These are phyloP conservation scores for Lobophora halterata DNA, from an alignment of 2,888 invertebrate genomes.

Conservation along the genomic window DNA sequence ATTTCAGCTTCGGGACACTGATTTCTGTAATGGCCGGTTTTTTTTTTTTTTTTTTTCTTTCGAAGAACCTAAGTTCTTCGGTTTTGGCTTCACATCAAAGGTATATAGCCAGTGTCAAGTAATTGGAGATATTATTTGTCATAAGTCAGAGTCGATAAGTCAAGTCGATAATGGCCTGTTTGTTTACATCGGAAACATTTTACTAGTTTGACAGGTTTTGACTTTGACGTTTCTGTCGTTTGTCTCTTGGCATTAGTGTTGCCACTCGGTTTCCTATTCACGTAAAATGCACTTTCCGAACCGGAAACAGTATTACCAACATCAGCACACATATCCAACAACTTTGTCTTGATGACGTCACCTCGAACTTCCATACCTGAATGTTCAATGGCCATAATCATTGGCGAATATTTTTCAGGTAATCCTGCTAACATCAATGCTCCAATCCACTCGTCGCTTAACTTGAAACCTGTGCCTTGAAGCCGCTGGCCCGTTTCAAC, in stretches of 20 bases:
- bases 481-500: constrained; percentile 9
- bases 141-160: too few relatives aligned
- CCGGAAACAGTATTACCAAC: constrained; percentile 1
- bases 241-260: too few relatives aligned
- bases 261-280: neutral
- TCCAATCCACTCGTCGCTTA: constrained; percentile 20
- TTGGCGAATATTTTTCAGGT: constrained; percentile 18
- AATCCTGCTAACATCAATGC: constrained; percentile 24
- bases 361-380: constrained; percentile 14
- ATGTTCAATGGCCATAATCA: constrained; percentile 26
- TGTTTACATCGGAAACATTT: constrained; percentile 9
- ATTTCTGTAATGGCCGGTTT: constrained; percentile 10
- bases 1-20: neutral
- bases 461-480: constrained; percentile 5
- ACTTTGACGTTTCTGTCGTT: neutral
- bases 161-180: constrained; percentile 8
- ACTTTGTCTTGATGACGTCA: constrained; percentile 23
- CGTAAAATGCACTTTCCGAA: neutral
- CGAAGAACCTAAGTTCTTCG: too few relatives aligned
- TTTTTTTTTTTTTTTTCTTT: too few relatives aligned
- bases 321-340: constrained; percentile 6
- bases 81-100: too few relatives aligned
- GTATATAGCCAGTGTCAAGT: too few relatives aligned
- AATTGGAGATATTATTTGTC: too few relatives aligned
- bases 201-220: neutral